Evolutionary conservation across 92 coral and sea anemone species (phyloP).

Genomic region (Zoanthus sansibaricus): DNA sequence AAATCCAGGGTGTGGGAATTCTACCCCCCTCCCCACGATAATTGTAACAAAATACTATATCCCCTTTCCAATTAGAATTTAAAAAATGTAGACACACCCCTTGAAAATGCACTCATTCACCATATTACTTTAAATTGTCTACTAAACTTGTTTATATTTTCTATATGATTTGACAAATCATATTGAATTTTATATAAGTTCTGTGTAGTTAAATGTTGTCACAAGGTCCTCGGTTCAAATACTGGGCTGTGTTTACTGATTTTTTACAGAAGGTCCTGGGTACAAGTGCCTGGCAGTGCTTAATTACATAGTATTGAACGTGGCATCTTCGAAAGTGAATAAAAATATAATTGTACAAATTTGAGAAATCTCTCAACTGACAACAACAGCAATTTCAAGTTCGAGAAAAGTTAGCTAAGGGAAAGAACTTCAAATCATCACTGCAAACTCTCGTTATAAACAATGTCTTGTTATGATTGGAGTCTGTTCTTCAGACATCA

Average conservation of each 20-base stretch:
- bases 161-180: slow-evolving; percentile 17
- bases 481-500: not conserved
- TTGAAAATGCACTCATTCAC: not conserved
- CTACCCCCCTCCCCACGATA: too few species aligned
- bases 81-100: not conserved
- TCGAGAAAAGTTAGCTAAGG: slow-evolving; percentile 50
- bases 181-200: not conserved
- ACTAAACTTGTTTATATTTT: slow-evolving; percentile 26
- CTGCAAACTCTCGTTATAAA: slow-evolving; percentile 51
- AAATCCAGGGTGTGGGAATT: too few species aligned
- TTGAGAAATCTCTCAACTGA: slow-evolving; percentile 47
- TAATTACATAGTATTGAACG: slow-evolving; percentile 42
- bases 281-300: slow-evolving; percentile 43
- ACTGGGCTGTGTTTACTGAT: slow-evolving; percentile 18
- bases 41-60: too few species aligned
- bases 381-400: slow-evolving; percentile 66
- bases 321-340: slow-evolving; percentile 37
- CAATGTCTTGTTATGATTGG: slow-evolving; percentile 12
- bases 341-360: slow-evolving; percentile 4
- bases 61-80: slow-evolving; percentile 1
- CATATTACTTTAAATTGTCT: slow-evolving; percentile 2
- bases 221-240: slow-evolving; percentile 21
- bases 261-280: slow-evolving; percentile 2
- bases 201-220: slow-evolving; percentile 12
- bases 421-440: slow-evolving; percentile 62